Conservation (phyloP, 1,140 invertebrate genomes). For the Drosophila triauraria region DNA sequence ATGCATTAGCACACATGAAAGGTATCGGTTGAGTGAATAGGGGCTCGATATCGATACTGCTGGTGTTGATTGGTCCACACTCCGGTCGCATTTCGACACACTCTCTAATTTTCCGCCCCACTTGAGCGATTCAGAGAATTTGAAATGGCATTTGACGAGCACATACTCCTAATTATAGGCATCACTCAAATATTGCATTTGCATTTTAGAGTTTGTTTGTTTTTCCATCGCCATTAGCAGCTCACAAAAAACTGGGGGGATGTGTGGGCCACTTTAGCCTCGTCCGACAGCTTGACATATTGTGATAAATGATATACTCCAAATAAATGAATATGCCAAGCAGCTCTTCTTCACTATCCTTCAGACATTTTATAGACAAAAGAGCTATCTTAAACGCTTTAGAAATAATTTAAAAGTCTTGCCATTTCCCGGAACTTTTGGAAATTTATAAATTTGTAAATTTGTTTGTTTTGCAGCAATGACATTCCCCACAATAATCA, state of each 20-base stretch:
- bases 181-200: constrained; percentile 24
- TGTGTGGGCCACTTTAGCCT: not conserved
- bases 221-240: not conserved
- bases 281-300: constrained; percentile 51
- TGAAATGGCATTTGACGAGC: constrained; percentile 28
- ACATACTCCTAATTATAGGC: constrained; percentile 32
- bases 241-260: not conserved
- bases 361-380: not conserved
- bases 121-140: constrained; percentile 30
- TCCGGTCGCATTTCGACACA: not conserved
- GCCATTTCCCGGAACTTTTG: too few relatives aligned
- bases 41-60: not conserved
- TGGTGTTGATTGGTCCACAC: constrained; percentile 20
- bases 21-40: not conserved
- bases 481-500: constrained; percentile 6
- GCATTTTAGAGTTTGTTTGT: constrained; percentile 24
- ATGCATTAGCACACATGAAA: not conserved
- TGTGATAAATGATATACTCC: constrained; percentile 48
- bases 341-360: not conserved
- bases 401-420: not conserved
- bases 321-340: constrained; percentile 26
- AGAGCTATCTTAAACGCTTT: too few relatives aligned
- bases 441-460: constrained; percentile 17
- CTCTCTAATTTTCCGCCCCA: constrained; percentile 33
- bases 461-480: not conserved